These are phyloP conservation scores for Ptychoptera contaminata DNA, from an alignment of 2,888 invertebrate species.

Conservation along the genomic window DNA sequence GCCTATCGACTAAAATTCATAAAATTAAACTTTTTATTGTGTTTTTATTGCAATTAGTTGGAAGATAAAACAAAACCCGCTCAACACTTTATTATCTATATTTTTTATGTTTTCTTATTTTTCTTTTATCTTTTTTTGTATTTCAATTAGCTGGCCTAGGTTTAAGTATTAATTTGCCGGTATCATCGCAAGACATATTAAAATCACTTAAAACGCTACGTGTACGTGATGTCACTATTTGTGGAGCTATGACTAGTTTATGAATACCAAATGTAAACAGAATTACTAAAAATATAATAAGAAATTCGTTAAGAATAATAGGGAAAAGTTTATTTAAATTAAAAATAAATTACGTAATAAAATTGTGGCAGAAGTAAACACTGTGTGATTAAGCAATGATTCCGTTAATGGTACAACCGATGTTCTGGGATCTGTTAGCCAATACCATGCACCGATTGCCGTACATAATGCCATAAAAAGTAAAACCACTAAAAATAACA, in stretches of 20 bases:
- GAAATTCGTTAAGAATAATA: background rate
- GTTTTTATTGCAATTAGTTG: no score
- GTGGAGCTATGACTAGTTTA: constrained; percentile 89
- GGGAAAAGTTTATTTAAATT: background rate
- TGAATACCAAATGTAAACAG: constrained; percentile 88
- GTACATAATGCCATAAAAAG: constrained; percentile 78
- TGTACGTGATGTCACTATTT: constrained; percentile 85
- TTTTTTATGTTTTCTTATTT: no score
- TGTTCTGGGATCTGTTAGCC: constrained; percentile 88
- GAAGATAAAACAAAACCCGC: no score
- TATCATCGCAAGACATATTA: constrained; percentile 97
- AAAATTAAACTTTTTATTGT: no score
- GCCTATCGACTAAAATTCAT: no score
- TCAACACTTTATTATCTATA: no score
- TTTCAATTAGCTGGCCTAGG: constrained; percentile 46
- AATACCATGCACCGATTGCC: constrained; percentile 88
- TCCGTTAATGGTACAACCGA: constrained; percentile 82
- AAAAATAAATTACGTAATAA: constrained; percentile 48
- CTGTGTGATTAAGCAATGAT: constrained; percentile 84
- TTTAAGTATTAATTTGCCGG: constrained; percentile 86
- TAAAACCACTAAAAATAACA: constrained; percentile 54
- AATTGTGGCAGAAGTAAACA: constrained; percentile 79
- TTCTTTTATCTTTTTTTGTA: no score
- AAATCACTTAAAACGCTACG: constrained; percentile 83
- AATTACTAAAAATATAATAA: constrained; percentile 41